Base-by-base conservation (phyloP, 2,797 vertebrate species). In the Enoplosus armatus region DNA sequence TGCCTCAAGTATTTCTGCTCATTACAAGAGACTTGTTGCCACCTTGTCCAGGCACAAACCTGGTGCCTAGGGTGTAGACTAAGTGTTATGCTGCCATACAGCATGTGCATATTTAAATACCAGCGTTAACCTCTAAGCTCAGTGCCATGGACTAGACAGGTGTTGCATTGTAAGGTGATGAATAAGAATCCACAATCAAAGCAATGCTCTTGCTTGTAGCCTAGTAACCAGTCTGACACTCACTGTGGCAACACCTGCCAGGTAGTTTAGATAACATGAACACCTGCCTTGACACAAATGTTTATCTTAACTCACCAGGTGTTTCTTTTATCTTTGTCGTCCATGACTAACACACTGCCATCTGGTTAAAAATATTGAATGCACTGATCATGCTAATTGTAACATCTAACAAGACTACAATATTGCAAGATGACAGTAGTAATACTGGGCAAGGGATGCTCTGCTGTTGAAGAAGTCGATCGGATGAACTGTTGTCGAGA, bases 251-350 rank as follows among this genome's bases (percentile, higher is more conserved):
- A 54, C 87, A 81, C 63, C 82, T 80, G 75, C 43, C 69, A 68
- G 77, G 31, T 47, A 22, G 31, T 75, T 76, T 3, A 47, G 63
- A 71, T 45, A 66, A 45, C 62, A 35, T 1, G 29, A 64, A 35
- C 65, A 24, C 41, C 63, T 29, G 55, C 72, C 76, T 53, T 7
- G 41, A 55, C 43, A 72, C 43, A 62, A 73, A 74, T 11, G 39
- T 47, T 43, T 54, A 61, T 64, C 65, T 78, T 60, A 73, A 67
- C 65, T 59, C 68, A 64, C 39, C 76, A 84, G 75, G 72, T 83
- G 84, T 65, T 82, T 65, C 66, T 80, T 74, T 87, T 82, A 67
- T 88, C 56, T 82, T 72, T 70, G 35, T 50, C 27, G 14, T 62
- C 41, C 37, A 16, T 22, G 63, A 61, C 60, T 72, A 65, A 68